phyloP scores from a whole-genome alignment of 2,113 vertebrate genomes.

The Sapayoa aenigma region DNA sequence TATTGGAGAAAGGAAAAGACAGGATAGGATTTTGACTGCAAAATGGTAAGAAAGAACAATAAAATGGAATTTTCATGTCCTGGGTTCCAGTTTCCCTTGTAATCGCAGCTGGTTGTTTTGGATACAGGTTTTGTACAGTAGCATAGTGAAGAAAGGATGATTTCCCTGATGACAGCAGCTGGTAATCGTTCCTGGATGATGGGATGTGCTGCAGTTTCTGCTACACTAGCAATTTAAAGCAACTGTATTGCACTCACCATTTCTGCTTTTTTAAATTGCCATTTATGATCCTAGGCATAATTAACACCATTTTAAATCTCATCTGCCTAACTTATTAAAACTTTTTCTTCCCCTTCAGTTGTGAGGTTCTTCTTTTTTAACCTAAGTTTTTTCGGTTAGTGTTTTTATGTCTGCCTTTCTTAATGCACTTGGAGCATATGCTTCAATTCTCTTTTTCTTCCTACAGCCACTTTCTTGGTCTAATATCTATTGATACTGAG shows the following conservation, averaged over 20 bases:
- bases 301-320: constrained; percentile 12
- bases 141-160: background rate
- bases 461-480: background rate
- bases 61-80: rapidly evolving
- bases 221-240: background rate
- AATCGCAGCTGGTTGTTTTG: background rate
- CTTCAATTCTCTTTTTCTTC: background rate
- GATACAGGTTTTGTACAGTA: background rate
- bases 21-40: background rate
- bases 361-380: background rate
- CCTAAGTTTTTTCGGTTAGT: background rate
- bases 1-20: background rate
- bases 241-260: background rate
- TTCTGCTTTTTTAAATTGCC: constrained; percentile 3
- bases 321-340: constrained; percentile 19
- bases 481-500: background rate
- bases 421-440: background rate
- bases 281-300: constrained; percentile 17
- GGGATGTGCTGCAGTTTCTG: background rate
- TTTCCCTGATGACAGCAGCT: constrained; percentile 24
- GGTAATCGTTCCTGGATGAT: background rate
- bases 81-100: background rate
- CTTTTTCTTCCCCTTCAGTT: background rate
- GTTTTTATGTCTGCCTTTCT: background rate
- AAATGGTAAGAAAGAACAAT: background rate